Conservation (phyloP, 2,113 vertebrate species). For the Corythornis vintsioides region DNA sequence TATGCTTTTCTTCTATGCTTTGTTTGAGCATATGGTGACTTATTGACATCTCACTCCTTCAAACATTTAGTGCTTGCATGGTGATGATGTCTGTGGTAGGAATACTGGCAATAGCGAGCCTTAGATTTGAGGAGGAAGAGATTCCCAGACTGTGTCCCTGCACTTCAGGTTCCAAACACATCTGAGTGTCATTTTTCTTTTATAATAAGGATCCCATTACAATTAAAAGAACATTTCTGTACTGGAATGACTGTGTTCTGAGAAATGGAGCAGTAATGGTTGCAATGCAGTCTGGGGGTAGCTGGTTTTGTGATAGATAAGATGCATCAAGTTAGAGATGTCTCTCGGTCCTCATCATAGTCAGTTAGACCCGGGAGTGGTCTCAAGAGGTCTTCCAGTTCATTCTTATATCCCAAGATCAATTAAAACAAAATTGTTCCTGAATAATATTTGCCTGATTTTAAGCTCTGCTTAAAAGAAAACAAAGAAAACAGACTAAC, state of each 20-base stretch:
- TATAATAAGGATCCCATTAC: background rate
- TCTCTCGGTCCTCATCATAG: background rate
- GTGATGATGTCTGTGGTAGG: background rate
- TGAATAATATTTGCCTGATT: background rate
- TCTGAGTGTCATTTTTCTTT: background rate
- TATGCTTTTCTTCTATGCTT: background rate
- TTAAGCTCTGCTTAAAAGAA: background rate
- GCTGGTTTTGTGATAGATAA: background rate
- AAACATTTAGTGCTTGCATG: background rate
- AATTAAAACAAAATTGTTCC: background rate
- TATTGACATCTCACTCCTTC: background rate
- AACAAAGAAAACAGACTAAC: background rate
- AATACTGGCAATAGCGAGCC: background rate
- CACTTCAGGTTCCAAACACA: background rate
- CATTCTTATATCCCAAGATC: background rate
- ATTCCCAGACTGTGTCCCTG: background rate
- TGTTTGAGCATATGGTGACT: background rate
- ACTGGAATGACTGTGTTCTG: background rate
- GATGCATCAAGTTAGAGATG: background rate
- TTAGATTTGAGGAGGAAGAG: background rate
- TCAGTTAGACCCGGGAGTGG: background rate
- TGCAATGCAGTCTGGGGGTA: background rate
- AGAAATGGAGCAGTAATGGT: background rate
- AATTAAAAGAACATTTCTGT: background rate
- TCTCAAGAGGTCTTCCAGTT: background rate